Percentiles rank a stretch among this genome's conserved stretches.
phyloP scores from a whole-genome alignment of 2,888 invertebrate species.

The Nycteola revayana region DNA sequence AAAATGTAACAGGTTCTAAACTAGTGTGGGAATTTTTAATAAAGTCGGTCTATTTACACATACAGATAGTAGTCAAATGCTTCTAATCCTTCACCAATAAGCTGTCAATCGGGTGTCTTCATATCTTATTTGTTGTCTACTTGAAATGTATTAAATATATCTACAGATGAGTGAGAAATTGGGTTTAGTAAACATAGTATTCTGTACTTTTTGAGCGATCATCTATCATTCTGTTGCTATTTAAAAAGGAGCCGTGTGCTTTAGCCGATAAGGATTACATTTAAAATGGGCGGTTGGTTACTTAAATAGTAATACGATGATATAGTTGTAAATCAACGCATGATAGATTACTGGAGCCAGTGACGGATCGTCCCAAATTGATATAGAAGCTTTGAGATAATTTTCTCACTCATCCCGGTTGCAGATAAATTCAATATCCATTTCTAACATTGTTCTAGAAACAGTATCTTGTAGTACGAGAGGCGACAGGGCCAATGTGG shows the following conservation, averaged over 20 bases:
- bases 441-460: no score
- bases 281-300: no score
- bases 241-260: no score
- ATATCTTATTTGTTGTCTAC: conserved; percentile 36
- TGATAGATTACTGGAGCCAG: conserved; percentile 9
- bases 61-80: conserved; percentile 33
- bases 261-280: no score
- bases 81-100: conserved; percentile 45
- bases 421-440: no score
- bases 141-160: conserved; percentile 27
- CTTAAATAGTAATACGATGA: no score
- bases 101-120: conserved; percentile 48
- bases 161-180: conserved; percentile 23
- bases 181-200: conserved; percentile 25
- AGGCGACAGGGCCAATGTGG: no score
- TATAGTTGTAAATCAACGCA: no score
- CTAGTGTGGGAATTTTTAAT: conserved; percentile 36
- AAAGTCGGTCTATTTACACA: conserved; percentile 22
- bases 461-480: no score
- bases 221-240: no score
- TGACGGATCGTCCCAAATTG: conserved; percentile 11
- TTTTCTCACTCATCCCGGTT: no score
- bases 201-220: conserved; percentile 15
- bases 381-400: neutral
- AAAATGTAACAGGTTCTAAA: conserved; percentile 4